Evolutionary conservation across 1,140 invertebrate genomes (phyloP).

Genomic region (Ephestia elutella): DNA sequence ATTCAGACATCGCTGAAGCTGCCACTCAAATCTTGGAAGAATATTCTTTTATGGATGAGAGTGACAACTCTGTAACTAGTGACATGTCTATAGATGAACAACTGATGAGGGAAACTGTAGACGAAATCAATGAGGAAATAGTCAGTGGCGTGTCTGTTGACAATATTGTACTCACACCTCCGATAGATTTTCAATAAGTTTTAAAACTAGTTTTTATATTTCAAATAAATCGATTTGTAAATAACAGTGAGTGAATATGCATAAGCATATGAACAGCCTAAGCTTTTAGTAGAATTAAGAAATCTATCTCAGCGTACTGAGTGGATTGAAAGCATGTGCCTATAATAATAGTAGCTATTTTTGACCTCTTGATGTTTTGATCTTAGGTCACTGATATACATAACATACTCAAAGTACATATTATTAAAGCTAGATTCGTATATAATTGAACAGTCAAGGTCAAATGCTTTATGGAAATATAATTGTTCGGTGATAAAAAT

Average conservation of each 20-base stretch:
- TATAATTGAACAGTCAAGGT: no score
- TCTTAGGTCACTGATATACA: background rate
- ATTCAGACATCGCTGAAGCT: constrained; percentile 40
- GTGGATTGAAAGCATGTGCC: no score
- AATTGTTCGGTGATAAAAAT: background rate
- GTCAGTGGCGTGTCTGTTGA: constrained; percentile 23
- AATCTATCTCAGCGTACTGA: no score
- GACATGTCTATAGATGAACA: constrained; percentile 40
- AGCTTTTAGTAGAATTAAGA: no score
- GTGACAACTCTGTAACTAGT: constrained; percentile 8
- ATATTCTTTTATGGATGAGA: constrained; percentile 18
- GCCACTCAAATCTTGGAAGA: constrained; percentile 45
- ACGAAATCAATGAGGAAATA: constrained; percentile 45
- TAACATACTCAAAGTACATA: background rate
- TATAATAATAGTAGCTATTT: no score
- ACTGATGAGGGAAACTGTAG: constrained; percentile 43
- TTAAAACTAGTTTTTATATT: background rate
- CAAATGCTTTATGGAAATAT: no score
- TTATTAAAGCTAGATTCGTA: no score
- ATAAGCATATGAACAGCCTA: no score
- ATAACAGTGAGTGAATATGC: no score
- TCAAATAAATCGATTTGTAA: no score
- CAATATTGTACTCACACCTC: constrained; percentile 49
- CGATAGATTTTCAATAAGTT: constrained; percentile 34
- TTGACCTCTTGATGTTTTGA: background rate